Percentiles rank a stretch among this genome's conserved stretches.
Evolutionary conservation across 2,888 invertebrate genomes (phyloP).

Genomic region (Ophion slaviceki): DNA sequence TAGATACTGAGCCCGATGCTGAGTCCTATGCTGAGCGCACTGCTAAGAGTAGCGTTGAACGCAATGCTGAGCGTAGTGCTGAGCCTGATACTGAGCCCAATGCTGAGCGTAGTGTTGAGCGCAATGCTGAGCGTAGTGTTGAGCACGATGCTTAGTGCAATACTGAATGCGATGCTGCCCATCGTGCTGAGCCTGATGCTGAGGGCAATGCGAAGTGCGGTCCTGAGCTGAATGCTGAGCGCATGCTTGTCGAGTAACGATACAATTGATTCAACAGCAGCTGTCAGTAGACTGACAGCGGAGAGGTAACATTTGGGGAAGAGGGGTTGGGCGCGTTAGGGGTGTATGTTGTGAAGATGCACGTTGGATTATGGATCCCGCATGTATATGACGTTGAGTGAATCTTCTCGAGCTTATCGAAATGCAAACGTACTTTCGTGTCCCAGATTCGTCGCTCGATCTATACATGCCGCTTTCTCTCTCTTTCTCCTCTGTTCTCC

Average conservation of each 20-base stretch:
- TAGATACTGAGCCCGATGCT: too few species aligned
- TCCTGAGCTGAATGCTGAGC: not conserved
- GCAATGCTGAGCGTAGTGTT: not conserved
- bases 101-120: not conserved
- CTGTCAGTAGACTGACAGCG: not conserved
- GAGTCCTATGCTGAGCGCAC: too few species aligned
- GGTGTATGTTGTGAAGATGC: not conserved
- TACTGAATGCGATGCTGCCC: too few species aligned
- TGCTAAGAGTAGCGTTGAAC: not conserved
- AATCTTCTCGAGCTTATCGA: constrained; percentile 47
- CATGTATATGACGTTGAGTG: constrained; percentile 37
- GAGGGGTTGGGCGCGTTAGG: not conserved
- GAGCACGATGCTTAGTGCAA: not conserved
- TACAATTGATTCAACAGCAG: not conserved
- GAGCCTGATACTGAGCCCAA: not conserved
- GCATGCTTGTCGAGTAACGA: not conserved
- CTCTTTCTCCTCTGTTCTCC: not conserved
- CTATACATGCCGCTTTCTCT: not conserved
- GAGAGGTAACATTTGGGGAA: not conserved
- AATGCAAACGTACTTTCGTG: constrained; percentile 59
- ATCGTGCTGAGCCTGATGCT: too few species aligned
- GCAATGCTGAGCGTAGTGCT: not conserved
- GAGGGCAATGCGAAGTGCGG: too few species aligned
- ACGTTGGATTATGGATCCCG: not conserved
- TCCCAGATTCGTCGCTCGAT: constrained; percentile 50